Evolutionary conservation across 2,797 vertebrate genomes (phyloP).

Genomic region (Sebastes jordani): DNA sequence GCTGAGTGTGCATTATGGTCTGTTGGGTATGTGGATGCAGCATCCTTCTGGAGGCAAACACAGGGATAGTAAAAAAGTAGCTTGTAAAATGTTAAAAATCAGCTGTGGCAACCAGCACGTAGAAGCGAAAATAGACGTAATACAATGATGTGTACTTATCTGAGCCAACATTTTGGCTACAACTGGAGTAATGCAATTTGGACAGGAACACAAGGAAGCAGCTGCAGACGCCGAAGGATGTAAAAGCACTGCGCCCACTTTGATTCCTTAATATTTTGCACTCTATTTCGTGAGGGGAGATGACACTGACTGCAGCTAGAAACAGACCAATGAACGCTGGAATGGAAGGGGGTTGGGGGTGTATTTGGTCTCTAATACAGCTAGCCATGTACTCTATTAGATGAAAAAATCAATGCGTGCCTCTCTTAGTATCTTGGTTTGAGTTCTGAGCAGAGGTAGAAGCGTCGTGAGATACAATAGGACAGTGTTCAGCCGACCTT

Average conservation of each 20-base stretch:
- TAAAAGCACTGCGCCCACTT: slow-evolving; percentile 8
- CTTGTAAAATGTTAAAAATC: background rate
- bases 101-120: background rate
- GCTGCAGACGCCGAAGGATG: background rate
- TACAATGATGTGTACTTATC: background rate
- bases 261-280: slow-evolving; percentile 33
- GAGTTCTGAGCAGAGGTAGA: slow-evolving; percentile 31
- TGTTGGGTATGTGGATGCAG: background rate
- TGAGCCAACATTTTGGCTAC: background rate
- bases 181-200: slow-evolving; percentile 7
- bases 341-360: background rate
- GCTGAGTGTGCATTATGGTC: slow-evolving; percentile 14
- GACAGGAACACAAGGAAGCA: background rate
- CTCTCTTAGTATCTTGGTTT: slow-evolving; percentile 24
- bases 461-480: slow-evolving; percentile 37
- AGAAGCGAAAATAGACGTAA: slow-evolving; percentile 2
- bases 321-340: slow-evolving; percentile 26
- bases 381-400: slow-evolving; percentile 38
- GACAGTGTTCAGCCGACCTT: slow-evolving; percentile 57
- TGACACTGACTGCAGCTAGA: slow-evolving; percentile 39
- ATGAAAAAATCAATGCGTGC: slow-evolving; percentile 54
- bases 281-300: slow-evolving; percentile 31
- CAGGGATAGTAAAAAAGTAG: background rate
- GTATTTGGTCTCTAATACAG: slow-evolving; percentile 41
- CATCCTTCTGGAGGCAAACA: slow-evolving; percentile 8